phyloP scores from a whole-genome alignment of 2,113 vertebrate genomes.

The Hassar affinis region DNA sequence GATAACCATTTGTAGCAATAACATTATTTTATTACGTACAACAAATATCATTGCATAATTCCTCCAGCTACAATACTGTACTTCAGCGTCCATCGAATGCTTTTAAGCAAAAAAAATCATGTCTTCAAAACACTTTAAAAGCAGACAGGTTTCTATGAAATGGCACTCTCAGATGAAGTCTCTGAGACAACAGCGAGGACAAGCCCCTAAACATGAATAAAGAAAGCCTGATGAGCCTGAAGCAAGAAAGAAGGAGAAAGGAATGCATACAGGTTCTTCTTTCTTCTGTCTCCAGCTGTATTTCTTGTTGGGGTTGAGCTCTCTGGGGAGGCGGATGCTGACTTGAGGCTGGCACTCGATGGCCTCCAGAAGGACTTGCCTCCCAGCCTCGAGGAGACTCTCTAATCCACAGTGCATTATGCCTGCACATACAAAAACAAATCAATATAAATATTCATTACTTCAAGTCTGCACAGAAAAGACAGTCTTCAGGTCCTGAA shows the following conservation, averaged over 20 bases:
- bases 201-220: slow-evolving; percentile 1
- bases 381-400: slow-evolving; percentile 86
- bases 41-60: background rate
- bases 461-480: slow-evolving; percentile 4
- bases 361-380: slow-evolving; percentile 89
- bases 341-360: slow-evolving; percentile 77
- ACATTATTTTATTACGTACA: background rate
- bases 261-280: slow-evolving; percentile 80
- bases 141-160: background rate
- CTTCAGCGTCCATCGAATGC: background rate
- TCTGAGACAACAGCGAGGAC: background rate
- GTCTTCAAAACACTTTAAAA: background rate
- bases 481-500: background rate
- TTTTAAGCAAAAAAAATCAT: background rate
- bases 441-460: slow-evolving; percentile 47
- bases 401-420: slow-evolving; percentile 79
- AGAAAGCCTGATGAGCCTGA: background rate
- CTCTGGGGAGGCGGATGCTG: slow-evolving; percentile 84
- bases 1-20: background rate
- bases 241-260: slow-evolving; percentile 14
- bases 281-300: slow-evolving; percentile 99
- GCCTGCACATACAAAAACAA: slow-evolving; percentile 55
- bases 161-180: background rate
- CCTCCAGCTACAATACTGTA: background rate
- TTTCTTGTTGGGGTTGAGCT: slow-evolving; percentile 89